Evolutionary conservation across 2,888 invertebrate genomes (phyloP).

Genomic region (Orthosia incerta): DNA sequence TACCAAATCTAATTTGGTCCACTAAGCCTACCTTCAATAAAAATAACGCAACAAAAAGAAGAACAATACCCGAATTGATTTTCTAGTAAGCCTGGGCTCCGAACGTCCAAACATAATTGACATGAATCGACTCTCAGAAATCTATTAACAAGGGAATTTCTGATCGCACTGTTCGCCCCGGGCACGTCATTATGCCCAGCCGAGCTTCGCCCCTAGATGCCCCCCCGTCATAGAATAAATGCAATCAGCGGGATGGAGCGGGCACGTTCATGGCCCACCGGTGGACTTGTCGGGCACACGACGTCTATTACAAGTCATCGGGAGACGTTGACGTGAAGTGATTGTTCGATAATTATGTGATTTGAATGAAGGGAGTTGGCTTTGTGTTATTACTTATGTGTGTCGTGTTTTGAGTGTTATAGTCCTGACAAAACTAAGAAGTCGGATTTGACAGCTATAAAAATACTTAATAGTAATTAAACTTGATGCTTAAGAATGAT

Average conservation of each 20-base stretch:
- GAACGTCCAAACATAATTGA: slow-evolving; percentile 57
- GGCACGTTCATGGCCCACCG: slow-evolving; percentile 73
- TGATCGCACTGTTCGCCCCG: slow-evolving; percentile 52
- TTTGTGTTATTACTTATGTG: slow-evolving; percentile 19
- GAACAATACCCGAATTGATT: slow-evolving; percentile 50
- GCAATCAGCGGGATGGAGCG: slow-evolving; percentile 74
- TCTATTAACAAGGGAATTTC: slow-evolving; percentile 64
- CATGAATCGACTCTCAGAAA: slow-evolving; percentile 58
- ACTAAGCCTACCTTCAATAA: slow-evolving; percentile 23
- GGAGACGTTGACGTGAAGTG: slow-evolving; percentile 72
- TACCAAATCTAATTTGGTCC: slow-evolving; percentile 25
- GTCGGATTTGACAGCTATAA: too few species aligned
- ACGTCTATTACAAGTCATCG: slow-evolving; percentile 74
- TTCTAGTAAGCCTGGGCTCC: slow-evolving; percentile 41
- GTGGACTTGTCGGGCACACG: slow-evolving; percentile 66
- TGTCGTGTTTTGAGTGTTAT: background rate
- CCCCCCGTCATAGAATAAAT: slow-evolving; percentile 74
- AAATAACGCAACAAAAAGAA: slow-evolving; percentile 40
- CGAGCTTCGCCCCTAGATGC: slow-evolving; percentile 55
- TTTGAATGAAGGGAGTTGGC: slow-evolving; percentile 41
- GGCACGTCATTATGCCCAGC: slow-evolving; percentile 60
- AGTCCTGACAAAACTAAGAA: too few species aligned
- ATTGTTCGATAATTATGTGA: slow-evolving; percentile 71
- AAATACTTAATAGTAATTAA: too few species aligned
- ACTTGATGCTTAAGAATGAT: too few species aligned